Percentiles rank a stretch among this genome's conserved stretches.
Evolutionary conservation across 2,888 invertebrate species (phyloP).

Genomic region (Pyralis farinalis): DNA sequence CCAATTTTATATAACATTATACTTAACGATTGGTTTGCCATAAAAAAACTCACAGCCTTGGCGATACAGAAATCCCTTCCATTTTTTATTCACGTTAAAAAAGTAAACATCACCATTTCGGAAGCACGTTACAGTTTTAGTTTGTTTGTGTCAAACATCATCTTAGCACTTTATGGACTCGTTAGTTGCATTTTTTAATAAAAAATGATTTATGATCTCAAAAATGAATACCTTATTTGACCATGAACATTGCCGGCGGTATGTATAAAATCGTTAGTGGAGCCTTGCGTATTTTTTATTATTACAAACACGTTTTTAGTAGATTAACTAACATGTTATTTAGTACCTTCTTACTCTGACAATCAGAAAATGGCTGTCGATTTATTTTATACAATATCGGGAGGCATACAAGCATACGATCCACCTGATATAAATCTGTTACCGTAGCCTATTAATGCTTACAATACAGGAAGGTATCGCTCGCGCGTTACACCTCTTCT

Average conservation of each 20-base stretch:
- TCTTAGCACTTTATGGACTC: conserved; percentile 52
- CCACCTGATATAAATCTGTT: too few species aligned
- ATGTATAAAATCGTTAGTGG: not conserved
- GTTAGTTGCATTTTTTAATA: conserved; percentile 43
- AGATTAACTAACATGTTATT: too few species aligned
- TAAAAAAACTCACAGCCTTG: conserved; percentile 1
- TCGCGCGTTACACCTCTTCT: too few species aligned
- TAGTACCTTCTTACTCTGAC: too few species aligned
- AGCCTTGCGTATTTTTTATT: too few species aligned
- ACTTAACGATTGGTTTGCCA: not conserved
- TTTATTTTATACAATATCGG: too few species aligned
- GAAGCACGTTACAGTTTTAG: conserved; percentile 57
- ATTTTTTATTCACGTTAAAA: conserved; percentile 47
- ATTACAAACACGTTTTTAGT: too few species aligned
- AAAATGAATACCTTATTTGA: conserved; percentile 25
- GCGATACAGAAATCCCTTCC: conserved; percentile 33
- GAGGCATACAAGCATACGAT: too few species aligned
- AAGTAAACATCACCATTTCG: conserved; percentile 51
- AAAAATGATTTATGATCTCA: conserved; percentile 53
- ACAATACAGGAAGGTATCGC: too few species aligned
- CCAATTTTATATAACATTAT: not conserved
- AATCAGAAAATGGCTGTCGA: too few species aligned
- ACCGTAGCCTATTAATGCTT: too few species aligned
- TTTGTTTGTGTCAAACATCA: conserved; percentile 50
- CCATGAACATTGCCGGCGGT: conserved; percentile 10